Base-by-base conservation (phyloP, 2,888 invertebrate genomes). In the Itoplectis maculator region DNA sequence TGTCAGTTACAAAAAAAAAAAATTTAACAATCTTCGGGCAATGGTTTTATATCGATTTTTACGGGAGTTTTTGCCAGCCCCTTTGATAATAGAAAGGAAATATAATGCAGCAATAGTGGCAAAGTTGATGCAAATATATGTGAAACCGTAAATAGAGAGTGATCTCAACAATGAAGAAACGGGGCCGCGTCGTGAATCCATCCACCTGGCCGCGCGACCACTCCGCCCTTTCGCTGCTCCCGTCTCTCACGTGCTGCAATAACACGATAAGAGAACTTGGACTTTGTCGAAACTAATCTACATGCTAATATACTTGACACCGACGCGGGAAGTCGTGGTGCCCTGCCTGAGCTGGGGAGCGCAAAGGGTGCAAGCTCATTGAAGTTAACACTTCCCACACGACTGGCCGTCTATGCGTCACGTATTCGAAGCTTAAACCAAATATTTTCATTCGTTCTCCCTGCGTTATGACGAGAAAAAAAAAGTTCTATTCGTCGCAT, bases 231-330 rank as follows among this genome's bases (percentile, higher is more conserved):
- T 82, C 18, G 63, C 79, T 65, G 73, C 74, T 78, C 18, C 49
- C 69, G 69, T 69, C 81, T 70, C 69, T 78, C 82, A 70, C 70
- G 63, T 69, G 69, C 85, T 86, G 86, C 73, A 86, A 86, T 86
- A 86, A 86, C 84, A 86, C 74, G 86, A 86, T 86, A 86, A 86
- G 86, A 84, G 81, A 79, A 84, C 80, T 84, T 80, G 82, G 74
- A 82, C 77, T 76, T 82, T 80, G 76, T 66, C 83, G 77, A 79
- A 80, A 82, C 82, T 80, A 84, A 82, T 84, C 79, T 84, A 84
- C 82, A 84, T 84, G 82, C 84, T 84, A 84, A 84, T 84, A 84
- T 61, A 77, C 72, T 75, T 68, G 75, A 76, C 65, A 74, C 45
- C 68, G 42, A 47, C 40, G 74, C 68, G 70, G 68, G 54, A 74